Base-by-base conservation (phyloP, 1,140 invertebrate species). In the Pachypeltis micranthus region DNA sequence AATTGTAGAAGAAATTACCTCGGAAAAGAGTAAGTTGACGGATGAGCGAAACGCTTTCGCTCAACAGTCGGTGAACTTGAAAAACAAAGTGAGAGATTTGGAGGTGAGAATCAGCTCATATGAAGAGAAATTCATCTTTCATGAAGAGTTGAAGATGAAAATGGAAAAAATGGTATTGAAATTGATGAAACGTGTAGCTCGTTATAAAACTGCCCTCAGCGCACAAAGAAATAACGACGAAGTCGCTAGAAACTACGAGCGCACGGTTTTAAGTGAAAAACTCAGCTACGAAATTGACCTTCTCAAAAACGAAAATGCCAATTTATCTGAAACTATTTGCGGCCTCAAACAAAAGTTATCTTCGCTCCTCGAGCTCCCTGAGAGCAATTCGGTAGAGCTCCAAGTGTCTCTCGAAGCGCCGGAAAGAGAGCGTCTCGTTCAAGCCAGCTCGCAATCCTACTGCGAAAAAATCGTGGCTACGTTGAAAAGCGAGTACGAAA, bases 241-340 rank as follows among this genome's bases (percentile, higher is more conserved):
- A 4, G 2, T 1, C 2, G 25, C 54, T 39, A 39, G 31, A 51
- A 14, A 19, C 24, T 14, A 59, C 26, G 28, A 59, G 19, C 7
- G 28, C 14, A 25, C 16, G 28, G 28, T 14, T 28, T 16, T 51
- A 21, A 51, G 21, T 28, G 57, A 59, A n/a, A 1, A 59, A n/a
- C 31, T 59, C n/a, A 31, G 31, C 29, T n/a, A 59, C 24, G 29
- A 59, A 31, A 59, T 59, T 31, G 57, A 59, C 19, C 14, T 31
- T 14, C 31, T 59, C n/a, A 59, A 31, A n/a, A 59, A 28, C n/a
- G 57, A 59, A 31, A 59, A 59, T 25, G 19, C 31, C n/a, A 59
- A n/a, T 16, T 31, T 59, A n/a, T 59, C 57, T 2, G 19, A 26
- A 16, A 59, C 57, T 10, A 59, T 59, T 19, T 29, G 29, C 4